Percentiles rank a stretch among this genome's conserved stretches.
phyloP scores from a whole-genome alignment of 2,888 invertebrate species.

The Drosophila infuscata region DNA sequence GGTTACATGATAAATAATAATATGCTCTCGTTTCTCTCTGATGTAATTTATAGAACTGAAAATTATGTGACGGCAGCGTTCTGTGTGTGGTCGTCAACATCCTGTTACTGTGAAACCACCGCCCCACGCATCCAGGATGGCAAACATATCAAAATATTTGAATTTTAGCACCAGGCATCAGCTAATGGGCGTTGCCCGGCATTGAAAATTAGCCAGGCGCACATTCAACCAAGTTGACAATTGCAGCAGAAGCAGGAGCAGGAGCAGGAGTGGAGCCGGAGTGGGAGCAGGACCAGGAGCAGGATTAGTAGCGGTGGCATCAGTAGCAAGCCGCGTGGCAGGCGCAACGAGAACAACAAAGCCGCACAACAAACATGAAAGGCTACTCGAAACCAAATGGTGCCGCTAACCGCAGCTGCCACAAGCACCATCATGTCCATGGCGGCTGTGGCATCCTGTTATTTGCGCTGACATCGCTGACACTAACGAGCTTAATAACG shows the following conservation, averaged over 20 bases:
- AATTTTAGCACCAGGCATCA: conserved; percentile 53
- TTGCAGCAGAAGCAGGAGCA: conserved; percentile 4
- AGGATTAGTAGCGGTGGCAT: conserved; percentile 3
- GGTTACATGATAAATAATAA: conserved; percentile 26
- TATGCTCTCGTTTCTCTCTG: conserved; percentile 10
- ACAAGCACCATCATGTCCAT: conserved; percentile 56
- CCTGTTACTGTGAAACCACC: neutral
- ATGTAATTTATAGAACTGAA: conserved; percentile 34
- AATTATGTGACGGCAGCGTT: conserved; percentile 55
- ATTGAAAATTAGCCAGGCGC: conserved; percentile 58
- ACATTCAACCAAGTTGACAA: conserved; percentile 21
- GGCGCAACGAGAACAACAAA: conserved; percentile 24
- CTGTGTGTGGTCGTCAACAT: conserved; percentile 4
- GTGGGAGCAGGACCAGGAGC: neutral
- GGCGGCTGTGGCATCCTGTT: conserved; percentile 68
- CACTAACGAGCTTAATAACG: conserved; percentile 82
- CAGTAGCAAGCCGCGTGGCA: conserved; percentile 5
- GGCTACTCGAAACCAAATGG: conserved; percentile 73
- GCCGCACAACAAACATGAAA: conserved; percentile 61
- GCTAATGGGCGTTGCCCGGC: conserved; percentile 40
- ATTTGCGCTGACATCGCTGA: conserved; percentile 74
- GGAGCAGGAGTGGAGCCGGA: neutral
- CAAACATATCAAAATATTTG: conserved; percentile 74
- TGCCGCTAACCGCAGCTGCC: conserved; percentile 66
- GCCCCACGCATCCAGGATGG: conserved; percentile 58